Conservation (phyloP, 2,797 vertebrate genomes). For the Melanogrammus aeglefinus region DNA sequence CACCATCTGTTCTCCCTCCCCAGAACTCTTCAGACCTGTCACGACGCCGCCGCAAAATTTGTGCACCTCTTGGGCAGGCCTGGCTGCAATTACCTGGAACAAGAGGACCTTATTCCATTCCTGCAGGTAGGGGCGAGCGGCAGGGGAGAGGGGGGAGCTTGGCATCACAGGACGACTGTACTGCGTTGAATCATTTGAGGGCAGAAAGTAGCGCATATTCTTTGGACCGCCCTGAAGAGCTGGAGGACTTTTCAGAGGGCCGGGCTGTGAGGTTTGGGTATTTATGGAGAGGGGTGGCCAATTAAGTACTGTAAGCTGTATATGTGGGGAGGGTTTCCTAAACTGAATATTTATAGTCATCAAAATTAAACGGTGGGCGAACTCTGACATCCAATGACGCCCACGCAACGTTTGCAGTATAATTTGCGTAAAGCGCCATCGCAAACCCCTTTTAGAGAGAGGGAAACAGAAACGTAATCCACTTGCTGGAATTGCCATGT, state of each 20-base stretch:
- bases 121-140: slow-evolving; percentile 83
- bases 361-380: not conserved
- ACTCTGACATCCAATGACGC: not conserved
- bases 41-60: slow-evolving; percentile 91
- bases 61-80: slow-evolving; percentile 91
- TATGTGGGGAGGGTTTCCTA: not conserved
- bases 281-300: not conserved
- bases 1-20: slow-evolving; percentile 74
- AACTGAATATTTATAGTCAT: not conserved
- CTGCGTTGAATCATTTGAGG: slow-evolving; percentile 29
- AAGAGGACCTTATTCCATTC: slow-evolving; percentile 97
- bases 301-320: not conserved
- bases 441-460: not conserved
- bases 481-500: not conserved
- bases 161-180: slow-evolving; percentile 37
- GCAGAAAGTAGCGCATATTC: slow-evolving; percentile 20
- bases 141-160: slow-evolving; percentile 49
- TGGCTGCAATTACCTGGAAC: slow-evolving; percentile 90
- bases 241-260: slow-evolving; percentile 29
- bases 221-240: slow-evolving; percentile 38
- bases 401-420: not conserved
- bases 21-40: slow-evolving; percentile 91
- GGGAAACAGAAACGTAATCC: not conserved
- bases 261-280: slow-evolving; percentile 19
- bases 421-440: no score